A percentile compares a stretch with the other conserved stretches of the same genome.
phyloP scores from a whole-genome alignment of 2,888 invertebrate genomes.

The Latrodectus elegans region DNA sequence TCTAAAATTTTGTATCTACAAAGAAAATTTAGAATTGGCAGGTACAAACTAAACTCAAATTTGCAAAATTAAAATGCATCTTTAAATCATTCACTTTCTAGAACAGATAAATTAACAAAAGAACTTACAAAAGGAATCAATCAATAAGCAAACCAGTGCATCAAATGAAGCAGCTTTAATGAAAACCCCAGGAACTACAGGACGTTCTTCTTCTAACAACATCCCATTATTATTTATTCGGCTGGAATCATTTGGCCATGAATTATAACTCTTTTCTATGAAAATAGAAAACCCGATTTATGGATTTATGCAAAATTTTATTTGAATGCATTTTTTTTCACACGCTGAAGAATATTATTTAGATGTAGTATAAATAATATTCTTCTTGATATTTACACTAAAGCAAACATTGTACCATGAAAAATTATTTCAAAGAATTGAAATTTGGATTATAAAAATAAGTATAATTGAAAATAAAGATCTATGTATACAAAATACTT shows the following conservation, averaged over 20 bases:
- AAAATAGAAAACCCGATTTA: not conserved
- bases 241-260: slow-evolving; percentile 57
- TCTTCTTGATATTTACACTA: too few species aligned
- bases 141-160: slow-evolving; percentile 75
- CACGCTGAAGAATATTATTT: too few species aligned
- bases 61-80: too few species aligned
- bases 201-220: slow-evolving; percentile 69
- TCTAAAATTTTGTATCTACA: not conserved
- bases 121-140: slow-evolving; percentile 76
- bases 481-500: too few species aligned
- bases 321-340: too few species aligned
- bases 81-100: too few species aligned
- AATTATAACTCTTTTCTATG: slow-evolving; percentile 48
- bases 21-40: not conserved
- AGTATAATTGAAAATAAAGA: too few species aligned
- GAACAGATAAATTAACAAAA: not conserved
- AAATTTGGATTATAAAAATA: too few species aligned
- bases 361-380: too few species aligned
- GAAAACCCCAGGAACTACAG: slow-evolving; percentile 58
- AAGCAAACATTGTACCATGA: too few species aligned
- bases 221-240: slow-evolving; percentile 63
- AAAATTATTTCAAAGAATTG: too few species aligned
- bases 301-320: not conserved
- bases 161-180: slow-evolving; percentile 74
- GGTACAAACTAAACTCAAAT: too few species aligned